Evolutionary conservation across 35 echinoderm and acorn worm species (phyloP).

Genomic region (Patiria miniata): DNA sequence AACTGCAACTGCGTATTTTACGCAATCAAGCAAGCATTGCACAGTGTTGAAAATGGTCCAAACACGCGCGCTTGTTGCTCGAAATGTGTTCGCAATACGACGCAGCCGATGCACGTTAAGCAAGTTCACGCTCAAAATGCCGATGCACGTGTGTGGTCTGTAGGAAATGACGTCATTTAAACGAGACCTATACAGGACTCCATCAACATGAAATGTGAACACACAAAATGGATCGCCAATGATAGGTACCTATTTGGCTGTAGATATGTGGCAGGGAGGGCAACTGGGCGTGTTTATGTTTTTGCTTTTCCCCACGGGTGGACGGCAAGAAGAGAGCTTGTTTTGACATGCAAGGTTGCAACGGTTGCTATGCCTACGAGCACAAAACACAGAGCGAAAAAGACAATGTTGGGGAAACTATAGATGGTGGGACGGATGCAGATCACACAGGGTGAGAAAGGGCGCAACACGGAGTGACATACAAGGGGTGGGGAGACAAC

Average conservation of each 20-base stretch:
- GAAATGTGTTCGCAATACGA: no score
- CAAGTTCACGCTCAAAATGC: no score
- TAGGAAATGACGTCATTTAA: no score
- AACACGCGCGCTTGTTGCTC: no score
- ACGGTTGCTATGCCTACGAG: background rate
- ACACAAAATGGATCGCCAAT: background rate
- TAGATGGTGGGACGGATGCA: background rate
- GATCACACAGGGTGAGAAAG: background rate
- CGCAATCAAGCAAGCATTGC: no score
- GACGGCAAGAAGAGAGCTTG: background rate
- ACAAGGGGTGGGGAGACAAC: background rate
- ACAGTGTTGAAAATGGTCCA: no score
- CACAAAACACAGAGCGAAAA: background rate
- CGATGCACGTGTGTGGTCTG: no score
- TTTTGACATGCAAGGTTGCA: background rate
- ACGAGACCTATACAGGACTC: no score
- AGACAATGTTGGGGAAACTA: background rate
- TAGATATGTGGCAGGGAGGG: background rate
- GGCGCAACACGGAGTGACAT: background rate
- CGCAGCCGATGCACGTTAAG: no score
- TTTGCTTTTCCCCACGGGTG: background rate
- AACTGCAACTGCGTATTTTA: no score
- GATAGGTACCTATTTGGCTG: slow-evolving; percentile 21
- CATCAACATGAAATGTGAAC: background rate
- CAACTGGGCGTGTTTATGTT: background rate